Evolutionary conservation across 2,797 vertebrate species (phyloP).

Genomic region (Rhynchotus rufescens): DNA sequence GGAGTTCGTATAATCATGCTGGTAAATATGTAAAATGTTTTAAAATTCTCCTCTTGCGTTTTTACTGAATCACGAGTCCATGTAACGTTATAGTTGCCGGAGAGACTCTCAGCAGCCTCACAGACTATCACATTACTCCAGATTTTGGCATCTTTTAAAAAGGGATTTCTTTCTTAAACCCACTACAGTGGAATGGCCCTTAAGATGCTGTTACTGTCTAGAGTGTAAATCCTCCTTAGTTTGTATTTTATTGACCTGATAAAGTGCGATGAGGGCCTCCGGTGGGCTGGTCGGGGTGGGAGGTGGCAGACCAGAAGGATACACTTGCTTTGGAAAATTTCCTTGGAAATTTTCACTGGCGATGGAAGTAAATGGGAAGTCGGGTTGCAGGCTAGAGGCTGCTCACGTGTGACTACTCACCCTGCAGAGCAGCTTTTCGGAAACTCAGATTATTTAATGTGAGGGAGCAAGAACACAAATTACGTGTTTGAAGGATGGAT

Average conservation of each 20-base stretch:
- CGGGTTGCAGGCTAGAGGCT: not conserved
- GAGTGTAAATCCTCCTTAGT: constrained; percentile 74
- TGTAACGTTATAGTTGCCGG: not conserved
- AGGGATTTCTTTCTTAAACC: constrained; percentile 70
- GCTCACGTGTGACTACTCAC: not conserved
- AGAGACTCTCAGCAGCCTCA: not conserved
- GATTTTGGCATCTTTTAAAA: constrained; percentile 67
- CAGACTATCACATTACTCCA: constrained; percentile 41
- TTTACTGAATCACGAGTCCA: not conserved
- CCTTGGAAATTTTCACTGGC: not conserved
- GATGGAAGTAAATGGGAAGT: not conserved
- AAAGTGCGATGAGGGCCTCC: constrained; percentile 33
- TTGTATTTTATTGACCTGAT: constrained; percentile 69
- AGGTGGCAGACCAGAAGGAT: not conserved
- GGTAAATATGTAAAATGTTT: not conserved
- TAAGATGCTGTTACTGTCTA: constrained; percentile 73
- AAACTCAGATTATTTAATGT: not conserved
- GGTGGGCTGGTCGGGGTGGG: not conserved
- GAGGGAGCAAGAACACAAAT: not conserved
- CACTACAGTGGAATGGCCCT: constrained; percentile 66
- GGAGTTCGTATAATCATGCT: not conserved
- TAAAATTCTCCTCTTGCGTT: not conserved
- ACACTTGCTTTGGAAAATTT: not conserved
- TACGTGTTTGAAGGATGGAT: fast-evolving
- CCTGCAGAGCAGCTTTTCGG: not conserved